Evolutionary conservation across 2,113 vertebrate species (phyloP), one percentile per base, ranked within the genome.

Genomic region (Mesoclemmys tuberculata): DNA sequence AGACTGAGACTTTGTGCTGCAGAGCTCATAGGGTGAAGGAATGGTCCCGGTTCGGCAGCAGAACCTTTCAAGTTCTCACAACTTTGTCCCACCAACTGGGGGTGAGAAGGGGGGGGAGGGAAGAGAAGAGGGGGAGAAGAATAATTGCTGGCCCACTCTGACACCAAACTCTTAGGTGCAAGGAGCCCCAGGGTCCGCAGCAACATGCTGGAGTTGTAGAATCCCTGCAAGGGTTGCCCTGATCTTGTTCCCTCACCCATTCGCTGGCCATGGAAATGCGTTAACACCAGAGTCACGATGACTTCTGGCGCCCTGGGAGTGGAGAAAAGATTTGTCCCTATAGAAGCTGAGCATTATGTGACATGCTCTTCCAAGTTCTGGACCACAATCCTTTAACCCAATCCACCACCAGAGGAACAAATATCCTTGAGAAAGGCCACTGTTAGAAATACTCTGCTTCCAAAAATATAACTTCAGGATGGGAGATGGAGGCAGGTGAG

Each of bases 101-200:
- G 35, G 35, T 68, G 61, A 3, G 35, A 31, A 68, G 16, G 0
- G 12, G 12, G 55, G 7, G 0, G 48, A 80, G 41, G 46, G 48
- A 46, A n/a, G n/a, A n/a, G 0, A 49, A 55, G 54, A 18, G 0
- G 51, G 83, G 41, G 46, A 52, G 41, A 29, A 29, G 85, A 93
- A 26, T 24, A 35, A n/a, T 52, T 86, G 0, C 0, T 46, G 81
- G 78, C 2, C 5, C n/a, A 1, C 35, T 71, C 51, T 55, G 51
- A 61, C 38, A 38, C 1, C n/a, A 0, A 35, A 5, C 10, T 35
- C 2, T 52, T 24, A 8, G 71, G 4, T 5, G 9, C 31, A 84
- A 29, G 24, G 27, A 88, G 46, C 27, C 24, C 31, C 22, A n/a
- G 48, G 22, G 58, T 38, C 54, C 44, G 61, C 10, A 1, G 0